These are phyloP conservation scores for Drosophila pallidifrons DNA, from an alignment of 1,140 invertebrate species.

Conservation along the genomic window DNA sequence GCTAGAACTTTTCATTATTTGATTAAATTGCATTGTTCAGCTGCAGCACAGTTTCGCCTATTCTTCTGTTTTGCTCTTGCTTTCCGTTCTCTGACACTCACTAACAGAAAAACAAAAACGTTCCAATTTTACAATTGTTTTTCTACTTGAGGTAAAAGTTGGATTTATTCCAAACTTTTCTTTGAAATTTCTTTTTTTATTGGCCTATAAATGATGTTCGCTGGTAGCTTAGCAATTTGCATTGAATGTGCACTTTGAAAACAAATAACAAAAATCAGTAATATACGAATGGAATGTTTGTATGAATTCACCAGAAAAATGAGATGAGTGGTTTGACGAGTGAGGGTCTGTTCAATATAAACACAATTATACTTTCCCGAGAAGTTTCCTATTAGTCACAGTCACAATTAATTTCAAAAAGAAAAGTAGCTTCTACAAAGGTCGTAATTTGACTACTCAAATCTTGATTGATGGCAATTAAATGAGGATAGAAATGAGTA, in stretches of 20 bases:
- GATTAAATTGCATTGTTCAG: conserved; percentile 81
- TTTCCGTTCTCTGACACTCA: conserved; percentile 44
- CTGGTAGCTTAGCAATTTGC: no score
- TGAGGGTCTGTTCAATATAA: conserved; percentile 23
- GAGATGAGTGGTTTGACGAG: conserved; percentile 64
- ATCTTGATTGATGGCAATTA: conserved; percentile 49
- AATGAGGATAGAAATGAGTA: conserved; percentile 26
- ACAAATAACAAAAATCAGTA: no score
- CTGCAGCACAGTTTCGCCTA: conserved; percentile 49
- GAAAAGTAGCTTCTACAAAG: background rate
- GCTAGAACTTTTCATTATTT: conserved; percentile 78
- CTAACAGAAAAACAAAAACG: conserved; percentile 34
- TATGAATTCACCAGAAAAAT: conserved; percentile 15
- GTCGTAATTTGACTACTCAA: conserved; percentile 31
- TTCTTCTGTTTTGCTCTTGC: conserved; percentile 2
- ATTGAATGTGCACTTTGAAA: no score
- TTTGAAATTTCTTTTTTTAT: conserved; percentile 7
- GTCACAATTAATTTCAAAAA: background rate
- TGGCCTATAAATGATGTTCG: conserved; percentile 49
- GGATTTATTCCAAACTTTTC: conserved; percentile 71
- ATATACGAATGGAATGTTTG: no score
- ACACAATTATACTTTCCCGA: background rate
- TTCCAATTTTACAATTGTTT: conserved; percentile 66
- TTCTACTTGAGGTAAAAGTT: conserved; percentile 64
- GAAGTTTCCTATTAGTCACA: conserved; percentile 7